Evolutionary conservation across 1,140 invertebrate species (phyloP), one percentile per base, ranked within the genome.

Genomic region (Sycophaga agraensis): DNA sequence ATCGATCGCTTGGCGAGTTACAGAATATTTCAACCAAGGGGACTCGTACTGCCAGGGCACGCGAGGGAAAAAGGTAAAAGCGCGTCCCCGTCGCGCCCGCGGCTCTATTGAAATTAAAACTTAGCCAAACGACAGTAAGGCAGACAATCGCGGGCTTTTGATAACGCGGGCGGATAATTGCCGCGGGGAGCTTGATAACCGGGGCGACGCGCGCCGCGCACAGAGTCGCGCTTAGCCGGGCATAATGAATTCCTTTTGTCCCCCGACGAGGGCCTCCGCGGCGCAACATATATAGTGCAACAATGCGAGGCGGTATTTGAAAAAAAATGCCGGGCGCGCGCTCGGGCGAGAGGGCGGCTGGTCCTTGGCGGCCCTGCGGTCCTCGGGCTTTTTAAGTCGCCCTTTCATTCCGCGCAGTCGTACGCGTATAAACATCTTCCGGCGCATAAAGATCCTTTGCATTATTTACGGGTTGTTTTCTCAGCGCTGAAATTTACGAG

Each of bases 401-500:
- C 42, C 53, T 55, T 50, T 49, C 46, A 42, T 56, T 53, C 59
- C 16, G 37, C 51, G 48, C 43, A 55, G 35, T 39, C 49, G 34
- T 43, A 35, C 45, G 51, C 35, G 21, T 55, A 54, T 51, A 65
- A 57, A 64, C 58, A 58, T 58, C 55, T 64, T 58, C 55, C 62
- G 55, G 50, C 21, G 56, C 57, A 54, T 59, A 59, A 59, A 53
- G 40, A 59, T 59, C 57, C 55, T 64, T 59, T 55, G 50, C 49
- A 59, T 64, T 64, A 64, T 64, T 54, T 64, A 64, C 56, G 45
- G 56, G 40, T 59, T 64, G 59, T 64, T 59, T 59, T 64, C 46
- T 51, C 56, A 50, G 48, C 42, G 16, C 37, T 55, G 40, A 64
- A 59, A 59, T 59, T 64, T 59, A 58, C 62, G 62, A 64, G 62